Conservation (phyloP, 2,113 vertebrate species). For the Amazona guildingii region DNA sequence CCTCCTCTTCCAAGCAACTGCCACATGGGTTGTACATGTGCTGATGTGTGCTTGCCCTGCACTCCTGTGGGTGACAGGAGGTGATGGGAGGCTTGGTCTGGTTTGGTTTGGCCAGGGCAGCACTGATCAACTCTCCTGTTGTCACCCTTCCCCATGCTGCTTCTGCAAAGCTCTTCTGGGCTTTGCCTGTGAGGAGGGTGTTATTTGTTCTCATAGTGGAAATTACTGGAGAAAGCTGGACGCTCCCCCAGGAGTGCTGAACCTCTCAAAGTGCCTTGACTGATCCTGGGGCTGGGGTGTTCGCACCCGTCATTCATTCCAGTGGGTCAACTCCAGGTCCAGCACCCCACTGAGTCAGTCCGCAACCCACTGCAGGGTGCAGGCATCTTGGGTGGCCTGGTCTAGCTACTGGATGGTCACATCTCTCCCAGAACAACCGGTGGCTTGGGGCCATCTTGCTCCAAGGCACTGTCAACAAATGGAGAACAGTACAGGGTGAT, state of each 20-base stretch:
- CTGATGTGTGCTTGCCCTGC: neutral
- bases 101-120: fast-evolving
- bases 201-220: neutral
- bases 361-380: neutral
- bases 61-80: fast-evolving
- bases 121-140: too few relatives aligned
- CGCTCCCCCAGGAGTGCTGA: neutral
- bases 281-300: fast-evolving
- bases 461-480: fast-evolving
- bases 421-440: neutral
- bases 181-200: neutral
- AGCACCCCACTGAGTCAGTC: neutral
- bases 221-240: neutral
- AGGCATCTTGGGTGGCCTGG: neutral
- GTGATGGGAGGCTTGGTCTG: neutral
- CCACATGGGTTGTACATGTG: fast-evolving
- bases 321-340: neutral
- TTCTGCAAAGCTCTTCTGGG: neutral
- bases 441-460: neutral
- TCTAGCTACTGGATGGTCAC: neutral
- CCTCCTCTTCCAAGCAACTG: neutral
- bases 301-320: neutral
- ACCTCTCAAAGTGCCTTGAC: neutral
- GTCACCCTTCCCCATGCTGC: neutral
- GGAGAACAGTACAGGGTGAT: fast-evolving